Conservation (phyloP, 2,888 invertebrate species). For the Lepetodrilus schrolli region DNA sequence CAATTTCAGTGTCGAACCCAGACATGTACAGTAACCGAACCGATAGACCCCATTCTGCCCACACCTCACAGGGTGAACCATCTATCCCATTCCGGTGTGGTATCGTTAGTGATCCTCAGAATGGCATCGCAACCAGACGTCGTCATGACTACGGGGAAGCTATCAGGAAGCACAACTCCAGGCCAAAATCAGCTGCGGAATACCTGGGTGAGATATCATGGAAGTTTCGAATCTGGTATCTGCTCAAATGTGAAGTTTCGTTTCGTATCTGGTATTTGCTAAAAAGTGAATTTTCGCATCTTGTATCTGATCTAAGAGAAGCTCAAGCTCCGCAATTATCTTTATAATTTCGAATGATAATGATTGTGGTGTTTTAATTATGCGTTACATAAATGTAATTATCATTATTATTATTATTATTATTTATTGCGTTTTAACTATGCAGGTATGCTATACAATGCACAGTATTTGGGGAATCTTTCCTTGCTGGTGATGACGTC, state of each 20-base stretch:
- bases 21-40: constrained; percentile 28
- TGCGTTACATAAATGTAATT: not conserved
- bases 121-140: constrained; percentile 48
- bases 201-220: constrained; percentile 48
- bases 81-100: constrained; percentile 61
- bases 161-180: constrained; percentile 54
- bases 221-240: not conserved
- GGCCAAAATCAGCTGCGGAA: constrained; percentile 61
- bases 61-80: not conserved
- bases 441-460: too few species aligned
- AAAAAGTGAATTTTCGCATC: too few species aligned
- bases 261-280: too few species aligned
- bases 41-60: constrained; percentile 6
- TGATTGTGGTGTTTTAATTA: not conserved
- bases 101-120: constrained; percentile 42
- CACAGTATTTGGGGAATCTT: too few species aligned
- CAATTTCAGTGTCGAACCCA: constrained; percentile 34
- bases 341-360: not conserved
- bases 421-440: not conserved
- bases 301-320: too few species aligned
- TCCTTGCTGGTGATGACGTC: too few species aligned
- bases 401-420: not conserved
- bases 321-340: too few species aligned
- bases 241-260: too few species aligned
- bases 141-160: constrained; percentile 67